Evolutionary conservation across 1,140 invertebrate species (phyloP).

Genomic region (Anastrepha ludens): DNA sequence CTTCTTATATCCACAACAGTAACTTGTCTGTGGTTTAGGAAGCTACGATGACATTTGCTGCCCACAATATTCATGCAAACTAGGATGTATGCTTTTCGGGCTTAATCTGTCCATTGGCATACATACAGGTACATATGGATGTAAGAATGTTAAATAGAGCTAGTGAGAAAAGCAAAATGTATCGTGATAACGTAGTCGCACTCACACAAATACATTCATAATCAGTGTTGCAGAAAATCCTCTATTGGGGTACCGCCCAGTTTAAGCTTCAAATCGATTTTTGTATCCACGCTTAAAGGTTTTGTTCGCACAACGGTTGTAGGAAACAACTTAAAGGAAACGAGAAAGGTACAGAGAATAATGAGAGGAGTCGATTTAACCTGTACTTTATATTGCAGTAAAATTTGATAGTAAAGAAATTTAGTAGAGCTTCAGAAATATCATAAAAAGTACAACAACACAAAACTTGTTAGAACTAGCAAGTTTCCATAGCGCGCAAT

Average conservation of each 20-base stretch:
- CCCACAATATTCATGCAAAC: not conserved
- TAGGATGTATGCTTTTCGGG: not conserved
- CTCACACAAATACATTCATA: slow-evolving; percentile 59
- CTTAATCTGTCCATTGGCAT: not conserved
- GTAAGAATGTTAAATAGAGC: not conserved
- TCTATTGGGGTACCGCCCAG: slow-evolving; percentile 56
- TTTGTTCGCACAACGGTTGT: too few species aligned
- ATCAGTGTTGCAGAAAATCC: not conserved
- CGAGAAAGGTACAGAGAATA: too few species aligned
- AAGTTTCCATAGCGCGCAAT: too few species aligned
- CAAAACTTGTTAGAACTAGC: too few species aligned
- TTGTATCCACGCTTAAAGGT: slow-evolving; percentile 57
- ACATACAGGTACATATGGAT: too few species aligned
- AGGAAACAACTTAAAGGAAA: too few species aligned
- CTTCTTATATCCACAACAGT: not conserved
- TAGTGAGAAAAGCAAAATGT: slow-evolving; percentile 14
- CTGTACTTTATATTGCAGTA: too few species aligned
- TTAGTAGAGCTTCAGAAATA: too few species aligned
- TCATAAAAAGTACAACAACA: too few species aligned
- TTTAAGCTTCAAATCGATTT: slow-evolving; percentile 72
- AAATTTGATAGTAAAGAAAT: too few species aligned
- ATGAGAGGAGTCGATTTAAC: too few species aligned
- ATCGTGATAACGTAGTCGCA: slow-evolving; percentile 60
- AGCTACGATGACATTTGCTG: not conserved
- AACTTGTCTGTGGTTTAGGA: not conserved